Percentiles rank a stretch among this genome's conserved stretches.
These are phyloP conservation scores for Leptopilina myrica DNA, from an alignment of 2,888 invertebrate species.

Conservation along the genomic window DNA sequence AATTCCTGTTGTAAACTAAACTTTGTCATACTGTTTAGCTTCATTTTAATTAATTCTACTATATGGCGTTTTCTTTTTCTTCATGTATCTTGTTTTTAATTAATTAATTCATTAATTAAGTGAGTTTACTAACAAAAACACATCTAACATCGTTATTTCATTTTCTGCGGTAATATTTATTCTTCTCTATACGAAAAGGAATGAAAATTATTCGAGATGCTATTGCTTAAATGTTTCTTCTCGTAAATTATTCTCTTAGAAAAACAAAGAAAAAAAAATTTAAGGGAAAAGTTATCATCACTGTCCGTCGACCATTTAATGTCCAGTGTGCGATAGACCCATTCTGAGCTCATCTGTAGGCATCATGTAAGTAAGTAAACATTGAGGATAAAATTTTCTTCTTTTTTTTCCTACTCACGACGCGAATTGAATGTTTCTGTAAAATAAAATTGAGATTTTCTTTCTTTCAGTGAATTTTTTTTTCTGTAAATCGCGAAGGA, in stretches of 20 bases:
- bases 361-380: constrained; percentile 70
- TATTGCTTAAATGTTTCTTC: constrained; percentile 45
- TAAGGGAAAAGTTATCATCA: constrained; percentile 53
- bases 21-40: constrained; percentile 33
- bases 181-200: neutral
- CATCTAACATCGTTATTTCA: constrained; percentile 64
- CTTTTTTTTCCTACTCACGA: neutral
- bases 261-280: constrained; percentile 37
- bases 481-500: no score
- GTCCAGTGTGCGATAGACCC: constrained; percentile 75
- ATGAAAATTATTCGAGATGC: constrained; percentile 37
- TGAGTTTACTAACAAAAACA: constrained; percentile 63
- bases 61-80: constrained; percentile 33
- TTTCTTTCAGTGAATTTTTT: no score
- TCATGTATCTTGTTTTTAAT: neutral
- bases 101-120: constrained; percentile 36
- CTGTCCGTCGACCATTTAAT: constrained; percentile 59
- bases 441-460: no score
- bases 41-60: constrained; percentile 44
- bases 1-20: constrained; percentile 2
- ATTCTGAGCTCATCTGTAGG: constrained; percentile 71
- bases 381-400: neutral
- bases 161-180: neutral
- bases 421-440: neutral
- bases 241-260: constrained; percentile 42